Conservation (phyloP, 1,140 invertebrate genomes). For the Trichonephila clavata region DNA sequence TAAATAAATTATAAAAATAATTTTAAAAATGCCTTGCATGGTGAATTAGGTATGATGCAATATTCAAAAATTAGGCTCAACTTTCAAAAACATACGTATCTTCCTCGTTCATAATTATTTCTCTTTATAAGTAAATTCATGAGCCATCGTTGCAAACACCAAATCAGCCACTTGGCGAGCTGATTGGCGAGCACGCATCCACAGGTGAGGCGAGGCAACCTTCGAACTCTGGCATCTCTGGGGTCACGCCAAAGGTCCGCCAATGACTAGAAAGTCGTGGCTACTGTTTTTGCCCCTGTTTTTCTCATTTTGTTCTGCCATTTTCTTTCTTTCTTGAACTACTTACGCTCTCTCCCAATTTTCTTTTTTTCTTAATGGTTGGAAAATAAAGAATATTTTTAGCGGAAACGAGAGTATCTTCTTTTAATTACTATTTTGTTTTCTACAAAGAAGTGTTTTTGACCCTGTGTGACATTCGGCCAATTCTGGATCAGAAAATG, state of each 20-base stretch:
- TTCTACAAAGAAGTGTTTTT: background rate
- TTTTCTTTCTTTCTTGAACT: constrained; percentile 23
- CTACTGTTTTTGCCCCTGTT: constrained; percentile 56
- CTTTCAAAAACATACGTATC: too few relatives aligned
- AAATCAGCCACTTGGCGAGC: background rate
- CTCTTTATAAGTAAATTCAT: background rate
- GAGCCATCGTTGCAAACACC: background rate
- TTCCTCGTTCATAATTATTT: too few relatives aligned
- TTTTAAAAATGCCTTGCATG: too few relatives aligned
- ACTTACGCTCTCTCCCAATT: background rate
- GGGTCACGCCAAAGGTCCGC: constrained; percentile 57
- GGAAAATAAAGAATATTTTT: background rate
- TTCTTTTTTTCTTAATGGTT: background rate
- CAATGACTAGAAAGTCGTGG: constrained; percentile 49
- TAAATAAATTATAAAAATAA: too few relatives aligned
- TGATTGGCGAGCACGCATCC: too few relatives aligned
- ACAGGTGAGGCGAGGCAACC: constrained; percentile 27
- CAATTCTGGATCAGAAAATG: too few relatives aligned
- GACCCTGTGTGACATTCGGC: too few relatives aligned
- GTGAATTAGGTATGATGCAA: too few relatives aligned
- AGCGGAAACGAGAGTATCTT: background rate
- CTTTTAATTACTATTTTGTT: background rate
- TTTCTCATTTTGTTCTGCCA: constrained; percentile 24
- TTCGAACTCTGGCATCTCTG: constrained; percentile 35
- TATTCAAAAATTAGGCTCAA: too few relatives aligned